phyloP scores from a whole-genome alignment of 2,113 vertebrate genomes.

The Spilogale gracilis region DNA sequence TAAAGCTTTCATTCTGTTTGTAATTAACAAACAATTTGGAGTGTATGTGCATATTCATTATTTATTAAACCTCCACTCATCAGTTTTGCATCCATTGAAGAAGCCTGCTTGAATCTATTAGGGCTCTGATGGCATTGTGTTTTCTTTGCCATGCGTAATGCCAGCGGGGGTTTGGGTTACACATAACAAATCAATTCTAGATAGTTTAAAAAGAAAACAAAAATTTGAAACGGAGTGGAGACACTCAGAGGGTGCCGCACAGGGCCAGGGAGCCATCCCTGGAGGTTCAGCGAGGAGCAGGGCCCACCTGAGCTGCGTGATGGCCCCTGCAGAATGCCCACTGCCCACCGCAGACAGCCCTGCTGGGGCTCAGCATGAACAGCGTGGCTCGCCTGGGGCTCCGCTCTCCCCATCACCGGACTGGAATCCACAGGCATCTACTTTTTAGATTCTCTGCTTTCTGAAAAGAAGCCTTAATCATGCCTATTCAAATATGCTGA shows the following conservation, averaged over 20 bases:
- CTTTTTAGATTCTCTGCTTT: background rate
- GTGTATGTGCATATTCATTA: background rate
- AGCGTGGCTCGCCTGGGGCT: accelerated
- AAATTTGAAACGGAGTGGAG: background rate
- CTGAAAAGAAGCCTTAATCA: background rate
- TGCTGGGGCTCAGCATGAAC: accelerated
- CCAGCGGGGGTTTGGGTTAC: background rate
- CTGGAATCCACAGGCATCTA: background rate
- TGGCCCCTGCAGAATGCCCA: accelerated
- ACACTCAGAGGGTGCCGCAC: too few relatives aligned
- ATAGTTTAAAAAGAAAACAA: background rate
- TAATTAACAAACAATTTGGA: background rate
- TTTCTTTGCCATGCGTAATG: background rate
- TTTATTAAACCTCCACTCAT: background rate
- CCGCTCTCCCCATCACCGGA: accelerated
- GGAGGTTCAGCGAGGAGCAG: accelerated
- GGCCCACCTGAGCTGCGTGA: accelerated
- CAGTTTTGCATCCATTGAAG: background rate
- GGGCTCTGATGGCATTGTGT: accelerated
- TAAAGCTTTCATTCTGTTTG: background rate
- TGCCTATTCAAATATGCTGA: accelerated
- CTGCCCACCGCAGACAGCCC: accelerated
- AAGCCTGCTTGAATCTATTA: background rate
- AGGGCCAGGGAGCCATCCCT: too few relatives aligned
- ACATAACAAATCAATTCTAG: background rate